Conservation (phyloP, 2,888 invertebrate genomes). For the Pyrochroa serraticornis region DNA sequence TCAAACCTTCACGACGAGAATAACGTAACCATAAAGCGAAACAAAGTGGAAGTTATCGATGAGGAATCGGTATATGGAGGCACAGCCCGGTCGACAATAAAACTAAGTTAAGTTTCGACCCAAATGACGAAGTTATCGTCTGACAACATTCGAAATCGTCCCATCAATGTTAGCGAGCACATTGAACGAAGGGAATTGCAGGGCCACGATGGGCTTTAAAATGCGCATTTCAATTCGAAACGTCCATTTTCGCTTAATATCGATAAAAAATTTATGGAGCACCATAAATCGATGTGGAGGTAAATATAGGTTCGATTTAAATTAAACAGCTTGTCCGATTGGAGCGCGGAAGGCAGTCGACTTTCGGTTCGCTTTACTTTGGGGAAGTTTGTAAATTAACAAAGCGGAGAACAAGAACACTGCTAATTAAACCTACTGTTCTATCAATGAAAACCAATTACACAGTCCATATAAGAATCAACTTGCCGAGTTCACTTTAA, state of each 20-base stretch:
- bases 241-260: background rate
- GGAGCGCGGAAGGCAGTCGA: background rate
- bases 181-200: slow-evolving; percentile 6
- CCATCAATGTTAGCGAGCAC: slow-evolving; percentile 12
- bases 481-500: slow-evolving; percentile 9
- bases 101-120: slow-evolving; percentile 24
- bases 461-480: slow-evolving; percentile 11
- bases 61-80: slow-evolving; percentile 6
- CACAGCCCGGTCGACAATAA: slow-evolving; percentile 20
- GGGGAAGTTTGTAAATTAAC: slow-evolving; percentile 3
- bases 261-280: background rate
- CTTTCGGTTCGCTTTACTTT: background rate
- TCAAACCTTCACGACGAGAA: slow-evolving; percentile 19
- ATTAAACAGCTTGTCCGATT: background rate
- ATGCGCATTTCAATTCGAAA: slow-evolving; percentile 14
- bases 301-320: slow-evolving; percentile 5
- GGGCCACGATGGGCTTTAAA: slow-evolving; percentile 8
- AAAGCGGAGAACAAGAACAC: slow-evolving; percentile 14
- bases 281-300: background rate
- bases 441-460: slow-evolving; percentile 20
- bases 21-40: slow-evolving; percentile 25
- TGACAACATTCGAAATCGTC: slow-evolving; percentile 14
- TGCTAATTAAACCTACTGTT: slow-evolving; percentile 17
- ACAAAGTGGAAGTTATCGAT: slow-evolving; percentile 28
- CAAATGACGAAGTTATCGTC: slow-evolving; percentile 27